Evolutionary conservation across 2,797 vertebrate genomes (phyloP).

Genomic region (Aselliscus stoliczkanus): DNA sequence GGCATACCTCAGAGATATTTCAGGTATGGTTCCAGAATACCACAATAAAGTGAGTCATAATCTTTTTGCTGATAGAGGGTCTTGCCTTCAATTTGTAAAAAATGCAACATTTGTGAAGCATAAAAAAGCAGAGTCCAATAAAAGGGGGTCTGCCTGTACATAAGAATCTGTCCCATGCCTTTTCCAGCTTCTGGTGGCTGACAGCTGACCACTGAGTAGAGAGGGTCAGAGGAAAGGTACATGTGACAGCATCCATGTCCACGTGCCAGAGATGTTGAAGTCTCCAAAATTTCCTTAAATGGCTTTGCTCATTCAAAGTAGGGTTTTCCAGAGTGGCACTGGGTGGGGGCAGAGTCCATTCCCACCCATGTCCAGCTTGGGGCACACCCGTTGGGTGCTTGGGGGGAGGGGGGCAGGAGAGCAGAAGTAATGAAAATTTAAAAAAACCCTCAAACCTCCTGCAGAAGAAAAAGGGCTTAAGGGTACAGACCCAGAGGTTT

Average conservation of each 20-base stretch:
- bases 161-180: no score
- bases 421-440: neutral
- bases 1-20: accelerated
- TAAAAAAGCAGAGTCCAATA: neutral
- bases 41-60: neutral
- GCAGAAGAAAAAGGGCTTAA: neutral
- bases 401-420: neutral
- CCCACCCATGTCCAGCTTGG: no score
- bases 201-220: neutral
- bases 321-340: neutral
- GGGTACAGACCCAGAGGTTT: neutral
- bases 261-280: accelerated
- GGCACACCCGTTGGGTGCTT: accelerated
- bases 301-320: neutral
- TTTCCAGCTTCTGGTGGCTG: neutral
- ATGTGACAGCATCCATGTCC: neutral
- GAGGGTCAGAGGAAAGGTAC: neutral
- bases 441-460: neutral
- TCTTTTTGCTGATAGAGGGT: neutral
- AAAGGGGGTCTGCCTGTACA: accelerated
- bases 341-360: neutral
- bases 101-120: no score
- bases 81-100: neutral
- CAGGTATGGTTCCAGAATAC: neutral
- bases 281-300: neutral